phyloP scores from a whole-genome alignment of 2,888 invertebrate species.

The Zele albiditarsus region DNA sequence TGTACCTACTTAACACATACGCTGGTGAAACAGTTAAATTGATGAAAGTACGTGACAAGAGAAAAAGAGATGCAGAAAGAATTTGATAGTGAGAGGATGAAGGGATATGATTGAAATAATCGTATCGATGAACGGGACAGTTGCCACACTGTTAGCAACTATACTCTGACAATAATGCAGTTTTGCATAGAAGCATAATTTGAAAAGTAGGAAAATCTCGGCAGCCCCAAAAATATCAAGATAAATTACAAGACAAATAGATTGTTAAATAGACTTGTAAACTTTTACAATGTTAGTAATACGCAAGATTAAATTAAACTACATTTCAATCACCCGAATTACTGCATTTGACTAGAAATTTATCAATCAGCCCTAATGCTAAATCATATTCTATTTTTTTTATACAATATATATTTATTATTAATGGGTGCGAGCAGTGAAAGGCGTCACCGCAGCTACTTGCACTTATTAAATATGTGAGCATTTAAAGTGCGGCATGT shows the following conservation, averaged over 20 bases:
- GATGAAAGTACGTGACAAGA: background rate
- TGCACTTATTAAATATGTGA: conserved; percentile 31
- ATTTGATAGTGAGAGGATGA: background rate
- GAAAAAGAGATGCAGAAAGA: conserved; percentile 13
- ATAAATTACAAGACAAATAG: background rate
- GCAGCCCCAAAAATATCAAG: conserved; percentile 20
- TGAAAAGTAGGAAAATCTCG: background rate
- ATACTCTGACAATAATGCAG: background rate
- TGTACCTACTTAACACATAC: background rate
- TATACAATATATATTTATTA: background rate
- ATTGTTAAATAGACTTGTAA: conserved; percentile 21
- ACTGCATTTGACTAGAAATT: conserved; percentile 64
- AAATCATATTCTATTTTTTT: background rate
- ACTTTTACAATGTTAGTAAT: conserved; percentile 24
- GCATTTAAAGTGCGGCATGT: conserved; percentile 19
- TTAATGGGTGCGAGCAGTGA: background rate
- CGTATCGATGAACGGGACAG: no score
- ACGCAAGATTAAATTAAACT: conserved; percentile 48
- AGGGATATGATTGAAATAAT: background rate
- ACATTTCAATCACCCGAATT: conserved; percentile 46
- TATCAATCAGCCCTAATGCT: conserved; percentile 17
- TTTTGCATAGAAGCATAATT: conserved; percentile 4
- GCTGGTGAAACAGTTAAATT: background rate
- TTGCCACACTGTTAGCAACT: background rate
- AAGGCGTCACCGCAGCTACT: conserved; percentile 36